Conservation (phyloP, 2,888 invertebrate genomes). For the Linyphia triangularis region DNA sequence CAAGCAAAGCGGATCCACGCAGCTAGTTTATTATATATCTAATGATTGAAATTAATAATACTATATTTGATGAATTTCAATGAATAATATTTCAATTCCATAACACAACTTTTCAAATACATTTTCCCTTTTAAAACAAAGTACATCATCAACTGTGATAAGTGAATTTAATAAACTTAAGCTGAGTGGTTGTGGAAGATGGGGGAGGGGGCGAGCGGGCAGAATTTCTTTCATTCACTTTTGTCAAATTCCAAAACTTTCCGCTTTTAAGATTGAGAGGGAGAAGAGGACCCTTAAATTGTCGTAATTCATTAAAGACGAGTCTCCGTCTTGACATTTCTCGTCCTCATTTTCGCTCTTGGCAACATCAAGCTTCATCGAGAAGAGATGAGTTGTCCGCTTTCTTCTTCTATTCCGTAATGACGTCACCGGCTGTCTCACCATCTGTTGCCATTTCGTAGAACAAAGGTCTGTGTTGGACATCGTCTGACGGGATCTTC, state of each 20-base stretch:
- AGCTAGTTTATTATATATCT: too few species aligned
- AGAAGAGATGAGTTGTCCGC: conserved; percentile 24
- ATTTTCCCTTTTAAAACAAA: not conserved
- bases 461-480: conserved; percentile 34
- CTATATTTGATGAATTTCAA: too few species aligned
- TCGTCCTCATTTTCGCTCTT: conserved; percentile 16
- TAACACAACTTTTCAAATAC: too few species aligned
- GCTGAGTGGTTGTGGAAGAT: too few species aligned
- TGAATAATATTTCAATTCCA: too few species aligned
- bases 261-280: not conserved
- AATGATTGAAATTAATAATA: too few species aligned
- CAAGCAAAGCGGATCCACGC: too few species aligned
- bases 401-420: conserved; percentile 23
- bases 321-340: conserved; percentile 22
- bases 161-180: conserved; percentile 24
- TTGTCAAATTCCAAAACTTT: conserved; percentile 13
- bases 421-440: conserved; percentile 54
- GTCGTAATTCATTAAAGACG: conserved; percentile 63
- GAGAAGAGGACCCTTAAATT: conserved; percentile 30
- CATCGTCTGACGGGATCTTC: not conserved
- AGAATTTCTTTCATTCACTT: not conserved
- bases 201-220: not conserved
- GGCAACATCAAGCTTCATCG: conserved; percentile 27
- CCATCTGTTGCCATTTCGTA: conserved; percentile 53
- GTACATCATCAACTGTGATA: conserved; percentile 4